Conservation (phyloP, 2,888 invertebrate species). For the Scaptomyza polygonia region DNA sequence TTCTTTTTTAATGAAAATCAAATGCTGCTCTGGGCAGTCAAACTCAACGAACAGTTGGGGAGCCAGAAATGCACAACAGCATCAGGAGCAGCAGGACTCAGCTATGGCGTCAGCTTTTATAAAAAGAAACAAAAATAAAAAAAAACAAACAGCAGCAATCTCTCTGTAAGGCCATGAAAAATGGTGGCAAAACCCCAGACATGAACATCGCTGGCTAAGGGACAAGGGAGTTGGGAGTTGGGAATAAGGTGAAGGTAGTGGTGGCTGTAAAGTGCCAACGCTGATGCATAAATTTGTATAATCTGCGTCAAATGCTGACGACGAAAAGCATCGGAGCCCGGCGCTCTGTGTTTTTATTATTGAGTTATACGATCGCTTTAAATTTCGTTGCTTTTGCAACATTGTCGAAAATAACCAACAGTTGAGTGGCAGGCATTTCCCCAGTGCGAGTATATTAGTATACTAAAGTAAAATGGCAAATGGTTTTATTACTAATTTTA, state of each 20-base stretch:
- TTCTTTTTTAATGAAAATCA: slow-evolving; percentile 68
- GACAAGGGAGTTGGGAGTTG: background rate
- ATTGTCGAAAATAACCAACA: slow-evolving; percentile 6
- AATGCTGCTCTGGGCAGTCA: slow-evolving; percentile 38
- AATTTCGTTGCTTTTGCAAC: slow-evolving; percentile 48
- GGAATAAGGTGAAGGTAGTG: slow-evolving; percentile 2
- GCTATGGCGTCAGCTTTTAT: slow-evolving; percentile 37
- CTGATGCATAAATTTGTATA: slow-evolving; percentile 78
- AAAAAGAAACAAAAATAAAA: slow-evolving; percentile 21
- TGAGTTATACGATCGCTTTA: slow-evolving; percentile 69
- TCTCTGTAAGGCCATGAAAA: slow-evolving; percentile 51
- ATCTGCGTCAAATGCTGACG: slow-evolving; percentile 57
- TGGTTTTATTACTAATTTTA: slow-evolving; percentile 1
- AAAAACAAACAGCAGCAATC: slow-evolving; percentile 20
- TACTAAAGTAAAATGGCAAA: background rate
- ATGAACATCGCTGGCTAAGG: too few species aligned
- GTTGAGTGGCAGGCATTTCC: slow-evolving; percentile 6
- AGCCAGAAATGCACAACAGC: slow-evolving; percentile 64
- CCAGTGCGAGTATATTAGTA: background rate
- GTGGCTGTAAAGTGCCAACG: slow-evolving; percentile 61
- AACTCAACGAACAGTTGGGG: slow-evolving; percentile 28
- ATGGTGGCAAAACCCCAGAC: slow-evolving; percentile 30
- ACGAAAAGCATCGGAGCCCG: slow-evolving; percentile 24
- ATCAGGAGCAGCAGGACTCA: slow-evolving; percentile 18
- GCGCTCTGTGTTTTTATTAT: slow-evolving; percentile 56